Conservation (phyloP, 2,888 invertebrate species). For the Onthophagus sagittarius region DNA sequence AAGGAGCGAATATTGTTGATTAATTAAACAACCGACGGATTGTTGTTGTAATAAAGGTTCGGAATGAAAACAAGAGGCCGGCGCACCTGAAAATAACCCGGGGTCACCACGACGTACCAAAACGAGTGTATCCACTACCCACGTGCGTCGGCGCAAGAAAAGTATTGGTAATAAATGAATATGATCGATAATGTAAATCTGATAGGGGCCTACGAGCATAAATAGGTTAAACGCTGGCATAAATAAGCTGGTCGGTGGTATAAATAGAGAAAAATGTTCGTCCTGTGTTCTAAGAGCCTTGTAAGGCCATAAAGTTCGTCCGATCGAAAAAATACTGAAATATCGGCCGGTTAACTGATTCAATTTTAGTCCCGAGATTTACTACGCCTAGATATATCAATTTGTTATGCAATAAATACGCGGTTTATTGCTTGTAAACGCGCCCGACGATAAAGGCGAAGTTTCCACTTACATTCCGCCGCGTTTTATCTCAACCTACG, state of each 20-base stretch:
- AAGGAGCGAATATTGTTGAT: not conserved
- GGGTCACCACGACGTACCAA: slow-evolving; percentile 1
- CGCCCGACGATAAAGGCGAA: slow-evolving; percentile 1
- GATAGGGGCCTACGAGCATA: slow-evolving; percentile 6
- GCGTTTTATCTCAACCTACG: not conserved
- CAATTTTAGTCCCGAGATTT: not conserved
- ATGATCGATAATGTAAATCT: slow-evolving; percentile 9
- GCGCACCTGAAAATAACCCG: slow-evolving; percentile 5
- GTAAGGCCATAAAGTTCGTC: slow-evolving; percentile 2
- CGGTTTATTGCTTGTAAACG: slow-evolving; percentile 9
- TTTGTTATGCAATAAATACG: slow-evolving; percentile 13
- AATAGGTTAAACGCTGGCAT: slow-evolving; percentile 3
- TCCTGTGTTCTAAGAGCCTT: slow-evolving; percentile 12
- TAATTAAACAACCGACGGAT: slow-evolving; percentile 4
- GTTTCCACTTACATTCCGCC: slow-evolving; percentile 6
- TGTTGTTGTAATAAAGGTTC: not conserved
- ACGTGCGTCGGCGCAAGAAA: slow-evolving; percentile 3
- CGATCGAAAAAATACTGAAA: not conserved
- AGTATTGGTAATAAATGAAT: slow-evolving; percentile 6
- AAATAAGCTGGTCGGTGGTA: slow-evolving; percentile 7
- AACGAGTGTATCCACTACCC: slow-evolving; percentile 7
- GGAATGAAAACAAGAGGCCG: not conserved
- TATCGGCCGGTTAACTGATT: not conserved
- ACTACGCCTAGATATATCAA: slow-evolving; percentile 1
- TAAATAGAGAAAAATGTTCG: slow-evolving; percentile 8